Evolutionary conservation across 2,797 vertebrate genomes (phyloP).

Genomic region (Poecilia velifera): DNA sequence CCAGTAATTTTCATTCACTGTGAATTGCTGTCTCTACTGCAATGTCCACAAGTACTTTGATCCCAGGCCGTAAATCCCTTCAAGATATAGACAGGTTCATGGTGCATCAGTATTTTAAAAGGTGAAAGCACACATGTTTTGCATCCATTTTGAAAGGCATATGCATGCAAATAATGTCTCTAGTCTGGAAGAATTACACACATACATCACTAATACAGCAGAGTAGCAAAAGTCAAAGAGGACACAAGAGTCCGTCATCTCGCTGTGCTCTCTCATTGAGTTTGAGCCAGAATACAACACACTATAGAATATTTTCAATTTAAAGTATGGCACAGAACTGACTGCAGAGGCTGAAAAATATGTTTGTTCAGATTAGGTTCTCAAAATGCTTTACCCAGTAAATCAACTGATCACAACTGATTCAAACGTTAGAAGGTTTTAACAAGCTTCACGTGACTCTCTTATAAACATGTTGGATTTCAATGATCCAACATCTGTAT

Average conservation of each 20-base stretch:
- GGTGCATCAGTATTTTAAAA: neutral
- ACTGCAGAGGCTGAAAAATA: neutral
- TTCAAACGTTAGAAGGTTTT: neutral
- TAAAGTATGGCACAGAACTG: neutral
- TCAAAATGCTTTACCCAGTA: neutral
- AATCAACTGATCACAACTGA: neutral
- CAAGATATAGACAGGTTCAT: neutral
- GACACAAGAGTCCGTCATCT: neutral
- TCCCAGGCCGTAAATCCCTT: neutral
- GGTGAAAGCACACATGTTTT: neutral
- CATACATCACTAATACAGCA: neutral
- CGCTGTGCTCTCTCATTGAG: neutral
- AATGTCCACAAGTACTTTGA: neutral
- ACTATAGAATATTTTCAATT: neutral
- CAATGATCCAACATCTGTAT: too few relatives aligned
- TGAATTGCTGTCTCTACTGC: neutral
- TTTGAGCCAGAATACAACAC: neutral
- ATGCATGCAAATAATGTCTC: conserved; percentile 4
- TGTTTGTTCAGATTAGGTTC: too few relatives aligned
- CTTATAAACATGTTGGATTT: too few relatives aligned
- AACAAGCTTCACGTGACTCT: neutral
- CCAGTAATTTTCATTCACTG: neutral
- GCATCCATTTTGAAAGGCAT: conserved; percentile 12
- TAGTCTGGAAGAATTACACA: neutral
- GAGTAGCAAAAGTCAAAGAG: neutral